These are phyloP conservation scores for Cryptus armator DNA, from an alignment of 2,888 invertebrate genomes.

Conservation along the genomic window DNA sequence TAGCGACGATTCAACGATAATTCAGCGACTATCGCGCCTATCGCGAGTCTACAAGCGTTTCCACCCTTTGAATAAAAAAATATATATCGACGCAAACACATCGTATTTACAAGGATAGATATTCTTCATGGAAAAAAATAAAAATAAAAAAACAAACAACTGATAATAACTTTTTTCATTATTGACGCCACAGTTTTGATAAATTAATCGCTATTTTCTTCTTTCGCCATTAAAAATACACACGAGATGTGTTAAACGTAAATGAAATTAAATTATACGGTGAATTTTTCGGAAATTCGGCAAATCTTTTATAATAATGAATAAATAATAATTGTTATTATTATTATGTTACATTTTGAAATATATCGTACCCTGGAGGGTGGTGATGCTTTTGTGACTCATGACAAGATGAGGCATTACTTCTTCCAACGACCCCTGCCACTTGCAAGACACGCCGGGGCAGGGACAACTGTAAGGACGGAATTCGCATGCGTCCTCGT, in stretches of 20 bases:
- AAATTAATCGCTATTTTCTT: background rate
- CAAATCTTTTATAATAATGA: too few species aligned
- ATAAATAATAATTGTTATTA: too few species aligned
- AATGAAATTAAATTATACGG: background rate
- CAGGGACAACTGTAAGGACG: conserved; percentile 99
- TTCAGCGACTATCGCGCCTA: background rate
- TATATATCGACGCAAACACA: background rate
- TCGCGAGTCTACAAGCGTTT: background rate
- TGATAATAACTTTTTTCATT: background rate
- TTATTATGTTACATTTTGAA: background rate
- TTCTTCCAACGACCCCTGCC: conserved; percentile 99
- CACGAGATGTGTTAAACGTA: too few species aligned
- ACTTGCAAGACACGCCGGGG: conserved; percentile 99
- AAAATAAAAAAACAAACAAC: background rate
- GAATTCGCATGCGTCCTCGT: conserved; percentile 99
- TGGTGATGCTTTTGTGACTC: conserved; percentile 99
- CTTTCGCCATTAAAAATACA: background rate
- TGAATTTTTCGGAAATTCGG: background rate
- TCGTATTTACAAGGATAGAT: background rate
- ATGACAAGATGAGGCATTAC: conserved; percentile 99
- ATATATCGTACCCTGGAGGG: conserved; percentile 93
- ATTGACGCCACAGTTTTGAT: background rate
- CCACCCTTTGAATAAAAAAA: background rate
- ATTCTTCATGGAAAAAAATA: background rate
- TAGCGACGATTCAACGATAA: background rate